Percentiles rank a stretch among this genome's conserved stretches.
phyloP scores from a whole-genome alignment of 23 tunicate genomes.

The Trididemnum miniatum region DNA sequence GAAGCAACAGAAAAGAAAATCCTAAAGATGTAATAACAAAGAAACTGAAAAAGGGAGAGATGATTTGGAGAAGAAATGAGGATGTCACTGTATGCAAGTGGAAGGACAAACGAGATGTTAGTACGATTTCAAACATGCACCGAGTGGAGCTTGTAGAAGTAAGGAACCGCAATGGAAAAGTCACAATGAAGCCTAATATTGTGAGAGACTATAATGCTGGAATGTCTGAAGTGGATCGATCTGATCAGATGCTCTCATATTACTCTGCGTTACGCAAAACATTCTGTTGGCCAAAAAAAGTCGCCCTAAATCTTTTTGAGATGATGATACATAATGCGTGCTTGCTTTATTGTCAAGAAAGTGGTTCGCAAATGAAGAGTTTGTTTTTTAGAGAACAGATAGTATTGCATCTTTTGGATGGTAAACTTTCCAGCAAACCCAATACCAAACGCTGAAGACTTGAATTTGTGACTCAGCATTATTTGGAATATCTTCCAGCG shows the following conservation, averaged over 20 bases:
- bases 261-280: constrained; percentile 23
- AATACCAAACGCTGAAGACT: constrained; percentile 6
- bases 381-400: constrained; percentile 13
- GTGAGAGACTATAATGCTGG: constrained; percentile 25
- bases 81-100: constrained; percentile 30
- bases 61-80: constrained; percentile 20
- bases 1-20: constrained; percentile 15
- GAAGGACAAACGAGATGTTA: constrained; percentile 10
- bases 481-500: constrained; percentile 19
- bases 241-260: constrained; percentile 22
- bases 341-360: constrained; percentile 25
- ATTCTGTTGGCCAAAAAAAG: constrained; percentile 20
- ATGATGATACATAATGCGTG: constrained; percentile 21
- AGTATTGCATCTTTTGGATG: constrained; percentile 16
- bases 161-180: constrained; percentile 20
- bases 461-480: constrained; percentile 11
- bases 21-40: constrained; percentile 26
- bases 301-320: not conserved
- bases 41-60: constrained; percentile 20
- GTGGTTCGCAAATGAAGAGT: constrained; percentile 29
- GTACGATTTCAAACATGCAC: constrained; percentile 12
- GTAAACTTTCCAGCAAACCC: constrained; percentile 11
- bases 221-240: constrained; percentile 14
- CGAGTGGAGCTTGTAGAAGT: constrained; percentile 20
- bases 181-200: constrained; percentile 15